A percentile compares a stretch with the other conserved stretches of the same genome.
Evolutionary conservation across 2,113 vertebrate species (phyloP).

Genomic region (Rhynchomys soricoides): DNA sequence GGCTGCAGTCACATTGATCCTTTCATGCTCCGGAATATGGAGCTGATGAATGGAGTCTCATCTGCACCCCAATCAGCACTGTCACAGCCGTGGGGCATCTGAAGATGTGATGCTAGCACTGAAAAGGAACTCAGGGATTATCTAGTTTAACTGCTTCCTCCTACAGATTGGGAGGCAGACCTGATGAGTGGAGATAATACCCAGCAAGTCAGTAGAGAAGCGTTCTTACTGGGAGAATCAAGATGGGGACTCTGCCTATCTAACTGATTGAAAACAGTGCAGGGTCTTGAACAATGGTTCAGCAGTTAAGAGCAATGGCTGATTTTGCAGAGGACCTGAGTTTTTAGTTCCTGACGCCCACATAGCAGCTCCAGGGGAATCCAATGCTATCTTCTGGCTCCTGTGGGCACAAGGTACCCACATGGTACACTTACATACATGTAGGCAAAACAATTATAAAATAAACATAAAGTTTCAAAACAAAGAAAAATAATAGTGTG

Average conservation of each 20-base stretch:
- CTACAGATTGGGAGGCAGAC: conserved; percentile 35
- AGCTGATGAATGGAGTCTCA: conserved; percentile 6
- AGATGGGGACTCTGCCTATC: not conserved
- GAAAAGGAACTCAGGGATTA: conserved; percentile 48
- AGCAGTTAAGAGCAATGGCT: not conserved
- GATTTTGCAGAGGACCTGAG: not conserved
- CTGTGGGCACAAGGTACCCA: not conserved
- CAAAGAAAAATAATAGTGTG: not conserved
- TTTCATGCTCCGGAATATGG: not conserved
- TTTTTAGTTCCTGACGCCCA: not conserved
- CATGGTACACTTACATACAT: not conserved
- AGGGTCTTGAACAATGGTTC: not conserved
- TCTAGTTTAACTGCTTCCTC: conserved; percentile 21
- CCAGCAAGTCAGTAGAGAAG: not conserved
- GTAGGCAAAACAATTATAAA: not conserved
- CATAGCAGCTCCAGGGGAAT: not conserved
- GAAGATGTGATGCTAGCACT: conserved; percentile 28
- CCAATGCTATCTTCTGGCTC: not conserved
- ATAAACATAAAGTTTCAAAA: not conserved
- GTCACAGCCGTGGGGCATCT: not conserved
- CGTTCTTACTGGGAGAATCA: not conserved
- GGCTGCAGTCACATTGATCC: not conserved
- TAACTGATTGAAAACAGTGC: not conserved
- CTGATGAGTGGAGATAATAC: not conserved
- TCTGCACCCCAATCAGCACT: not conserved